These are phyloP conservation scores for cat (Felis catus) DNA, from an alignment of 2,113 vertebrate species.

Conservation along the genomic window DNA sequence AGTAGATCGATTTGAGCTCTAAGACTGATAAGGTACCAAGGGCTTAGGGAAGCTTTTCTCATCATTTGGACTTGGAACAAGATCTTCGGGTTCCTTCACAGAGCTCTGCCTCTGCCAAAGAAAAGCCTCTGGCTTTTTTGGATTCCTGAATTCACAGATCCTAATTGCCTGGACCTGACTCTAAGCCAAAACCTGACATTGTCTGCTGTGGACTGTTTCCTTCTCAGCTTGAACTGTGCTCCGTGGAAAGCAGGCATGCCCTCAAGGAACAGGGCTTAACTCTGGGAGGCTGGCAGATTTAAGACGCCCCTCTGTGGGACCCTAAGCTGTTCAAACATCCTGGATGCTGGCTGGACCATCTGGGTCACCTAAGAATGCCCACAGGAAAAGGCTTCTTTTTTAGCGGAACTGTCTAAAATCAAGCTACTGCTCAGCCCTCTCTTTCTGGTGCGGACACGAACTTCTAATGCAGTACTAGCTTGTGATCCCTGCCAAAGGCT, in stretches of 20 bases:
- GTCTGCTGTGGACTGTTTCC: neutral
- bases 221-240: neutral
- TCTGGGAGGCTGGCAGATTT: neutral
- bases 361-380: neutral
- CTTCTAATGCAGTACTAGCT: neutral
- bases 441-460: neutral
- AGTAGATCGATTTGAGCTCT: neutral
- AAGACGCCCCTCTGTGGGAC: neutral
- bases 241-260: neutral
- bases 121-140: neutral
- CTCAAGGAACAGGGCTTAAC: neutral
- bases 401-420: neutral
- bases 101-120: neutral
- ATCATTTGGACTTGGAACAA: neutral
- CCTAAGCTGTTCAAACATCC: neutral
- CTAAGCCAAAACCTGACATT: neutral
- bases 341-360: neutral
- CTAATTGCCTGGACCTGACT: neutral
- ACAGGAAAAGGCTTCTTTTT: neutral
- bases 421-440: neutral
- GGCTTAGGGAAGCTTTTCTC: neutral
- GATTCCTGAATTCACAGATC: neutral
- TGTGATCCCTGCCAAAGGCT: neutral
- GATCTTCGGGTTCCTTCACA: neutral
- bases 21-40: neutral